phyloP scores from a whole-genome alignment of 2,888 invertebrate genomes.

The Diarsia dahlii region DNA sequence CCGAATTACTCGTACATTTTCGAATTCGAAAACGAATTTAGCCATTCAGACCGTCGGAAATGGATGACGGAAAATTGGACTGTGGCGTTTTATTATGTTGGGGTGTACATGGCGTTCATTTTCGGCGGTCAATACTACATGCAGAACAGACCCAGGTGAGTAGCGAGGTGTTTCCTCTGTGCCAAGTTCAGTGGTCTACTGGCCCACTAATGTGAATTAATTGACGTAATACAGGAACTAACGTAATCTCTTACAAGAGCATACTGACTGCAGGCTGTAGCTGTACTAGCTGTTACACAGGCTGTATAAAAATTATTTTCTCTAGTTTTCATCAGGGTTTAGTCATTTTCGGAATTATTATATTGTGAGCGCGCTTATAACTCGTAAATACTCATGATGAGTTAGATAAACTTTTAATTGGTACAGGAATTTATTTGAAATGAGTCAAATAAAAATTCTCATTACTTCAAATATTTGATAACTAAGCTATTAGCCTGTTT shows the following conservation, averaged over 20 bases:
- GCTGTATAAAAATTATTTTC: slow-evolving; percentile 2
- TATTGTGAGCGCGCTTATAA: neutral
- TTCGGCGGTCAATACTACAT: slow-evolving; percentile 98
- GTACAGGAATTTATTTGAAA: neutral
- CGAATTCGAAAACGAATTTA: slow-evolving; percentile 98
- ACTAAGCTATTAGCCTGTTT: neutral
- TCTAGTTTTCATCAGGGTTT: slow-evolving; percentile 8
- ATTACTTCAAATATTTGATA: neutral
- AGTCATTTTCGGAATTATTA: slow-evolving; percentile 8
- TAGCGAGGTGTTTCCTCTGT: slow-evolving; percentile 35
- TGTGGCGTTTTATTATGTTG: slow-evolving; percentile 96
- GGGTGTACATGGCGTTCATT: slow-evolving; percentile 97
- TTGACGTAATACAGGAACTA: slow-evolving; percentile 47
- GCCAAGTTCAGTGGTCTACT: slow-evolving; percentile 57
- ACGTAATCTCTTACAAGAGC: slow-evolving; percentile 28
- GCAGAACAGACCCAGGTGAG: slow-evolving; percentile 96
- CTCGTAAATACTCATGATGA: neutral
- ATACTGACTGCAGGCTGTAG: neutral
- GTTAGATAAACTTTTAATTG: neutral
- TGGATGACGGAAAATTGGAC: slow-evolving; percentile 99
- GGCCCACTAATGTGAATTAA: slow-evolving; percentile 40
- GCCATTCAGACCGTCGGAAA: slow-evolving; percentile 96
- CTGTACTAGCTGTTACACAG: neutral
- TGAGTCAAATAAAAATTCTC: neutral
- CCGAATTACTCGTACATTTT: slow-evolving; percentile 98